Evolutionary conservation across 2,888 invertebrate species (phyloP).

Genomic region (Mesochorus sp.): DNA sequence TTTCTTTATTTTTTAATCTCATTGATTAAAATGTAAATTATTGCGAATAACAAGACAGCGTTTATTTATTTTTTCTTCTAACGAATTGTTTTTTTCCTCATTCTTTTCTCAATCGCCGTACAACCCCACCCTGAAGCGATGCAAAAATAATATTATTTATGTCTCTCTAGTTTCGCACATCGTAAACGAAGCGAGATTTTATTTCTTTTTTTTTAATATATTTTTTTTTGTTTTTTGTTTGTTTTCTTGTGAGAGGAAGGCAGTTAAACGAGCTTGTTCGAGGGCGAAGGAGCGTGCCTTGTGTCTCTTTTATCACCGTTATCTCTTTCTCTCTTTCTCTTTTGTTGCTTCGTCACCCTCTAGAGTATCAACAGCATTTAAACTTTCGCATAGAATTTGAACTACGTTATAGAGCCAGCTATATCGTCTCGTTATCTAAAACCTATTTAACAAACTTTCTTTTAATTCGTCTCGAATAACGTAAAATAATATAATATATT

Average conservation of each 20-base stretch:
- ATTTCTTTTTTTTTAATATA: too few species aligned
- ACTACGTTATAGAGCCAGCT: slow-evolving; percentile 80
- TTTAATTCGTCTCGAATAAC: slow-evolving; percentile 63
- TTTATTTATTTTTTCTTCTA: slow-evolving; percentile 16
- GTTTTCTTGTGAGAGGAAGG: slow-evolving; percentile 65
- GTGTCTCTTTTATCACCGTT: not conserved
- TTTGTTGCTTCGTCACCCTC: slow-evolving; percentile 52
- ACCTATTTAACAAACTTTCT: slow-evolving; percentile 77
- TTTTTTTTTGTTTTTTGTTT: slow-evolving; percentile 17
- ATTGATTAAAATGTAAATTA: slow-evolving; percentile 43
- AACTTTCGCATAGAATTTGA: slow-evolving; percentile 71
- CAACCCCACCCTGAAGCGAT: slow-evolving; percentile 60
- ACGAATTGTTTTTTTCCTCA: slow-evolving; percentile 3
- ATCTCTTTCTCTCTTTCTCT: slow-evolving; percentile 21
- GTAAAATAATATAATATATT: slow-evolving; percentile 56
- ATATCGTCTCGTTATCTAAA: slow-evolving; percentile 75
- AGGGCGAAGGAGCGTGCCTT: slow-evolving; percentile 60
- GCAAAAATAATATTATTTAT: slow-evolving; percentile 67
- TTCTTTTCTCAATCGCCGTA: slow-evolving; percentile 45
- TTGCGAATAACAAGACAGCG: slow-evolving; percentile 54
- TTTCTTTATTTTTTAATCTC: slow-evolving; percentile 7
- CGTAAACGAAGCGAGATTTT: slow-evolving; percentile 66
- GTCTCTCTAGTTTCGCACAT: slow-evolving; percentile 66
- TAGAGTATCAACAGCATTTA: slow-evolving; percentile 69
- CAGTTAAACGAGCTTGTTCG: slow-evolving; percentile 68